Percentiles rank a stretch among this genome's conserved stretches.
Conservation (phyloP, 2,888 invertebrate species). For the Labia minor region DNA sequence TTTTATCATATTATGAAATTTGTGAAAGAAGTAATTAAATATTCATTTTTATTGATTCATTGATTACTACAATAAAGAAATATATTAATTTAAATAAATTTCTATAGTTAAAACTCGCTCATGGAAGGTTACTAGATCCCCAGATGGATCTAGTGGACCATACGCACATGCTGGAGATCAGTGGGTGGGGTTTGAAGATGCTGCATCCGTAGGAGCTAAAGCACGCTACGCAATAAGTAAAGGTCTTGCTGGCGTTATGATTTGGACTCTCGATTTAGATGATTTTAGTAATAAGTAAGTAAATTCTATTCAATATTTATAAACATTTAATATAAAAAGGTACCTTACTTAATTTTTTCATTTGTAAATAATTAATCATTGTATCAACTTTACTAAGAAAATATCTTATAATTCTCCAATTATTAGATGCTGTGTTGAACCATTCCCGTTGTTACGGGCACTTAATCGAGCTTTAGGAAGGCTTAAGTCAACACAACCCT, state of each 20-base stretch:
- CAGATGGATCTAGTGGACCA: constrained; percentile 53
- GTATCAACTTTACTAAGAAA: too few relatives aligned
- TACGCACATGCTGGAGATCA: constrained; percentile 69
- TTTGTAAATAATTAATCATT: too few relatives aligned
- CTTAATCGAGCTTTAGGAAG: constrained; percentile 64
- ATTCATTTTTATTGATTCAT: constrained; percentile 23
- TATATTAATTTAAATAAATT: not conserved
- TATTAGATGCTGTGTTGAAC: constrained; percentile 60
- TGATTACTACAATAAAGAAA: too few relatives aligned
- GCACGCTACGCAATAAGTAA: constrained; percentile 32
- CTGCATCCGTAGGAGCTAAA: constrained; percentile 54
- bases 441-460: constrained; percentile 64
- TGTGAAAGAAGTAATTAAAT: constrained; percentile 43
- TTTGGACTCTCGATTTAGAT: constrained; percentile 81
- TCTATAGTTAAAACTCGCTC: constrained; percentile 48
- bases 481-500: constrained; percentile 31
- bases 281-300: constrained; percentile 50
- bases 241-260: constrained; percentile 69
- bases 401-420: too few relatives aligned
- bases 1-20: constrained; percentile 78
- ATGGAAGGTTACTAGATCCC: constrained; percentile 52
- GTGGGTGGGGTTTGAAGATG: constrained; percentile 85
- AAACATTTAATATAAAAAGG: too few relatives aligned
- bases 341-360: too few relatives aligned
- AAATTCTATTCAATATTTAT: too few relatives aligned